These are phyloP conservation scores for Lasioglossum zephyrum DNA, from an alignment of 2,888 invertebrate species.

Conservation along the genomic window DNA sequence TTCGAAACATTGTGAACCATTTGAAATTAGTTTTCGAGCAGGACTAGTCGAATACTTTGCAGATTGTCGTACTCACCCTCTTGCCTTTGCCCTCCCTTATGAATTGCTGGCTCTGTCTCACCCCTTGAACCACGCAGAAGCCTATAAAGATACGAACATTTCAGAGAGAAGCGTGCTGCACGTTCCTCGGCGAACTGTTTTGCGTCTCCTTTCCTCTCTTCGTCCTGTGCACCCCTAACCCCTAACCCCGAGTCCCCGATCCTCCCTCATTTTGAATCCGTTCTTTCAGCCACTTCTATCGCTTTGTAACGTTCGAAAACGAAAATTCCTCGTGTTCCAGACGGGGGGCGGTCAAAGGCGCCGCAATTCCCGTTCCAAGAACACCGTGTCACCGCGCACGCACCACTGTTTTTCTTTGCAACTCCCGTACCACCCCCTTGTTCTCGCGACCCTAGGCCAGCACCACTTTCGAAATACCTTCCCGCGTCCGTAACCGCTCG, in stretches of 20 bases:
- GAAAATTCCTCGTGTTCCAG: conserved; percentile 52
- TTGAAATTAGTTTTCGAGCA: conserved; percentile 9
- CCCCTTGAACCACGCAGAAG: conserved; percentile 93
- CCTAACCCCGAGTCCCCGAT: conserved; percentile 1
- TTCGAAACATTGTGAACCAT: not conserved
- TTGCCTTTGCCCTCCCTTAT: conserved; percentile 94
- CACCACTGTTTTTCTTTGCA: not conserved
- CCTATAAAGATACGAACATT: conserved; percentile 85
- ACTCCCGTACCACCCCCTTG: not conserved
- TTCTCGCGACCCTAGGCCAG: not conserved
- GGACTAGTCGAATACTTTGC: conserved; percentile 38
- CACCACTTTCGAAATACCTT: not conserved
- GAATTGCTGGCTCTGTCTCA: conserved; percentile 92
- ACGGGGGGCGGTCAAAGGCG: conserved; percentile 51
- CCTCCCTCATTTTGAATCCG: conserved; percentile 33
- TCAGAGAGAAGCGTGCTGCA: conserved; percentile 33
- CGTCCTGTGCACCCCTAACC: not conserved
- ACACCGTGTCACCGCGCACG: conserved; percentile 19
- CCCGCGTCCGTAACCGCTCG: conserved; percentile 13
- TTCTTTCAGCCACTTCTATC: conserved; percentile 31
- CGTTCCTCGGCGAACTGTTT: conserved; percentile 55
- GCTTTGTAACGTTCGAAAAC: conserved; percentile 58
- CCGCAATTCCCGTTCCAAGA: conserved; percentile 34
- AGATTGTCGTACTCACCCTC: conserved; percentile 87
- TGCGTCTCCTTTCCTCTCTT: conserved; percentile 14